These are phyloP conservation scores for Oasisia sp. DNA, from an alignment of 2,888 invertebrate genomes.

Conservation along the genomic window DNA sequence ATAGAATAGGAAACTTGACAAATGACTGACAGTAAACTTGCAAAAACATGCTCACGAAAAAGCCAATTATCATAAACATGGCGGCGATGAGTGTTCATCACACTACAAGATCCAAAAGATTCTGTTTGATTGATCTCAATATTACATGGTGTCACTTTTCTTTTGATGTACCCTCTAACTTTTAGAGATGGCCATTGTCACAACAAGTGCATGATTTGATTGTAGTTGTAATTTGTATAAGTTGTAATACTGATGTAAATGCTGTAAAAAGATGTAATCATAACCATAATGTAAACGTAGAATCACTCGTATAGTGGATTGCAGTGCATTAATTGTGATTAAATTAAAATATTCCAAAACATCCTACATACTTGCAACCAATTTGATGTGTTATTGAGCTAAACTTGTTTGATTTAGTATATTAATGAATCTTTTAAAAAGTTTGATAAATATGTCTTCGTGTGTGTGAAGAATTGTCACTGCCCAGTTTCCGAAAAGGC, in stretches of 20 bases:
- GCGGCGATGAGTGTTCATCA: background rate
- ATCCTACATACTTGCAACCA: too few relatives aligned
- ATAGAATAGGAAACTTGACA: background rate
- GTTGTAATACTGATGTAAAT: background rate
- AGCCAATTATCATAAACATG: background rate
- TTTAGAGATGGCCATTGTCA: background rate
- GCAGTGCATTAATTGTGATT: too few relatives aligned
- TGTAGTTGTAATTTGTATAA: background rate
- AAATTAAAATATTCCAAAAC: too few relatives aligned
- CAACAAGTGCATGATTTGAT: background rate
- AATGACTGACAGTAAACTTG: background rate
- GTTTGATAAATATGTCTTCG: background rate
- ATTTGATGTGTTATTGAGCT: too few relatives aligned
- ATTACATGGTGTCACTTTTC: background rate
- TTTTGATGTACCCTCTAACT: background rate
- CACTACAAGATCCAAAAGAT: background rate
- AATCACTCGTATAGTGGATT: background rate
- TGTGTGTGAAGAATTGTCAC: background rate
- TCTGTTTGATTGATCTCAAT: background rate
- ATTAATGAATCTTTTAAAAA: too few relatives aligned
- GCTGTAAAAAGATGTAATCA: background rate
- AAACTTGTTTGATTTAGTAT: too few relatives aligned
- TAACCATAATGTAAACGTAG: background rate
- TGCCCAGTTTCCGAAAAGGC: background rate
- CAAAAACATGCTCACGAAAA: background rate